These are phyloP conservation scores for Melipona bicolor DNA, from an alignment of 2,888 invertebrate genomes.

Conservation along the genomic window DNA sequence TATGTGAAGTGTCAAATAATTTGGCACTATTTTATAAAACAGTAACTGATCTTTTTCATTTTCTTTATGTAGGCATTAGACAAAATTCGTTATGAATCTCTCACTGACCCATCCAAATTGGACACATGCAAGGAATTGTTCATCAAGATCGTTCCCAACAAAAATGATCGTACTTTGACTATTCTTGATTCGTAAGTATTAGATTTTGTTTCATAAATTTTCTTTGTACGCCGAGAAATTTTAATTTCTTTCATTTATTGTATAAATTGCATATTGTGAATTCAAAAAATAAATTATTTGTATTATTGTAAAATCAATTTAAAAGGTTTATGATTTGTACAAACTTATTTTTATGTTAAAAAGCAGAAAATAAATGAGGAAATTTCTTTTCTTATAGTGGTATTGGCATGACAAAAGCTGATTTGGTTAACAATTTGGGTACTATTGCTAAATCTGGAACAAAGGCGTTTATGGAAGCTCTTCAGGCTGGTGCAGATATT, in stretches of 20 bases:
- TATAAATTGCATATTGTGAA: background rate
- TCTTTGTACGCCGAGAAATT: background rate
- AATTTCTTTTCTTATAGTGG: constrained; percentile 84
- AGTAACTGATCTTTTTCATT: background rate
- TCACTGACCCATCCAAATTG: constrained; percentile 97
- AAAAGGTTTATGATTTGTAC: background rate
- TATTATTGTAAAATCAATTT: background rate
- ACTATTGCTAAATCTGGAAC: constrained; percentile 99
- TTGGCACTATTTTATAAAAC: background rate
- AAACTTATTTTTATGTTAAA: background rate
- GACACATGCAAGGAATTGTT: constrained; percentile 97
- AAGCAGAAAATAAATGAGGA: background rate
- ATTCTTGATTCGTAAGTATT: constrained; percentile 91
- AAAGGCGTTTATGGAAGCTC: constrained; percentile 99
- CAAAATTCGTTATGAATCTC: constrained; percentile 97
- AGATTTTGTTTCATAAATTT: background rate
- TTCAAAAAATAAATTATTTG: background rate
- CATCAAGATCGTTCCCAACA: constrained; percentile 99
- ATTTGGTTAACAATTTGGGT: constrained; percentile 98
- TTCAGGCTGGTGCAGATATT: constrained; percentile 99
- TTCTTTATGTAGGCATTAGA: constrained; percentile 87
- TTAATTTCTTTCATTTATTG: background rate
- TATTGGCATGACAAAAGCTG: constrained; percentile 99
- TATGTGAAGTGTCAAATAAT: background rate
- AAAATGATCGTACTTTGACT: constrained; percentile 96